Evolutionary conservation across 2,113 vertebrate genomes (phyloP).

Genomic region (Melierax canorus): DNA sequence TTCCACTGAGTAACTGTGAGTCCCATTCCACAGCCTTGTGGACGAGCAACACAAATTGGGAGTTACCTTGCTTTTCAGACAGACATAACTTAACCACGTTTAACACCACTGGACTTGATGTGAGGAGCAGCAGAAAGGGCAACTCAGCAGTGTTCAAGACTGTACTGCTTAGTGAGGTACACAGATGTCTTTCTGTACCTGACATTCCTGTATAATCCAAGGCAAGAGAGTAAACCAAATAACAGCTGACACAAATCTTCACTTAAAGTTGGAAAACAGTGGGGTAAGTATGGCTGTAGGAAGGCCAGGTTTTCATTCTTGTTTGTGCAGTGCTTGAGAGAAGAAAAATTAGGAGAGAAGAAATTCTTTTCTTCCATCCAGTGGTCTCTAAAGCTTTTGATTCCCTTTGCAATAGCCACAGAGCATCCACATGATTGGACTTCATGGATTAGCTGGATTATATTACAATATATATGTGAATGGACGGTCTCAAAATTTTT

Average conservation of each 20-base stretch:
- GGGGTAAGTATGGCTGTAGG: not conserved
- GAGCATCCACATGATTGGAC: not conserved
- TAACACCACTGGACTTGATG: not conserved
- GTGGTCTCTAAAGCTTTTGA: not conserved
- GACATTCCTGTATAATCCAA: not conserved
- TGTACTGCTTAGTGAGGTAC: not conserved
- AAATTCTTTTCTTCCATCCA: not conserved
- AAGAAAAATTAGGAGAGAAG: not conserved
- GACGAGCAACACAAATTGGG: not conserved
- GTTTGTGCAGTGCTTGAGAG: not conserved
- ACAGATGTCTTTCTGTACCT: not conserved
- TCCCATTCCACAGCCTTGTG: not conserved
- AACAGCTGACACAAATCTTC: not conserved
- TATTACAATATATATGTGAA: not conserved
- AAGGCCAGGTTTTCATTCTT: not conserved
- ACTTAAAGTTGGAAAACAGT: not conserved
- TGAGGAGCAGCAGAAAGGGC: not conserved
- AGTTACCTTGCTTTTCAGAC: not conserved
- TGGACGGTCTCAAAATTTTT: conserved; percentile 1
- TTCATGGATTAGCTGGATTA: not conserved
- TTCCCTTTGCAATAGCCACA: not conserved
- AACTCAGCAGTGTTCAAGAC: not conserved
- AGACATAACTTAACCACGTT: not conserved
- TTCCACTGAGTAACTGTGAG: not conserved
- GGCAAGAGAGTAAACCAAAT: not conserved